Conservation (phyloP, 2,888 invertebrate species). For the Erebia palarica region DNA sequence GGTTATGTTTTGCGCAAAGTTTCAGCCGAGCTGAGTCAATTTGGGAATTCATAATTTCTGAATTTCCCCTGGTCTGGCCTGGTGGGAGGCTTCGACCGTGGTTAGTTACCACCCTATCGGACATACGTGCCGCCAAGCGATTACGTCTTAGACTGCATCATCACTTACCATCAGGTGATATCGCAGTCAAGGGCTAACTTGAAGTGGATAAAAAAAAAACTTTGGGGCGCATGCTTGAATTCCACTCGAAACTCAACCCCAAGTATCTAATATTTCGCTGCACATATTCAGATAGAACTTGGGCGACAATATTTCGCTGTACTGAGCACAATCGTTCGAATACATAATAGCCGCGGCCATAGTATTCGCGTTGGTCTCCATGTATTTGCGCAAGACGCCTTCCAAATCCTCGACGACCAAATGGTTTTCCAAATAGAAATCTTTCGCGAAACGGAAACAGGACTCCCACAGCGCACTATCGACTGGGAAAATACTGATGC, state of each 20-base stretch:
- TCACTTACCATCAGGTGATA: too few relatives aligned
- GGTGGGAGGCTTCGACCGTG: too few relatives aligned
- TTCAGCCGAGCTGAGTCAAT: too few relatives aligned
- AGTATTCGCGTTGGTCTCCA: slow-evolving; percentile 72
- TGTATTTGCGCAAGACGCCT: slow-evolving; percentile 78
- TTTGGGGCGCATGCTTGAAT: too few relatives aligned
- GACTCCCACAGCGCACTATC: slow-evolving; percentile 68
- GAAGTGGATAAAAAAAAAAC: too few relatives aligned
- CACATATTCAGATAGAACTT: slow-evolving; percentile 77
- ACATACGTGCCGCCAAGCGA: too few relatives aligned
- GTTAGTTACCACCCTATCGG: too few relatives aligned
- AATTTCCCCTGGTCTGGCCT: too few relatives aligned
- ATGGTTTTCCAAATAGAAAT: slow-evolving; percentile 68
- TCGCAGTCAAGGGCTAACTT: too few relatives aligned
- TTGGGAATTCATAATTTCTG: too few relatives aligned
- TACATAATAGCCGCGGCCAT: slow-evolving; percentile 77
- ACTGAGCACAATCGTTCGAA: slow-evolving; percentile 72
- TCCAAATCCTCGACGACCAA: slow-evolving; percentile 78
- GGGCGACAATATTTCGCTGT: slow-evolving; percentile 71
- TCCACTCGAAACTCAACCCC: slow-evolving; percentile 55
- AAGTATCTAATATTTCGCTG: slow-evolving; percentile 73
- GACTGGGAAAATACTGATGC: slow-evolving; percentile 68
- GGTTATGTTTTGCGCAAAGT: too few relatives aligned
- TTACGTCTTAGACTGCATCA: too few relatives aligned
- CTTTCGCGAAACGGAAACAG: slow-evolving; percentile 67